Base-by-base conservation (phyloP, 2,888 invertebrate genomes). In the Hofmannophila pseudospretella region DNA sequence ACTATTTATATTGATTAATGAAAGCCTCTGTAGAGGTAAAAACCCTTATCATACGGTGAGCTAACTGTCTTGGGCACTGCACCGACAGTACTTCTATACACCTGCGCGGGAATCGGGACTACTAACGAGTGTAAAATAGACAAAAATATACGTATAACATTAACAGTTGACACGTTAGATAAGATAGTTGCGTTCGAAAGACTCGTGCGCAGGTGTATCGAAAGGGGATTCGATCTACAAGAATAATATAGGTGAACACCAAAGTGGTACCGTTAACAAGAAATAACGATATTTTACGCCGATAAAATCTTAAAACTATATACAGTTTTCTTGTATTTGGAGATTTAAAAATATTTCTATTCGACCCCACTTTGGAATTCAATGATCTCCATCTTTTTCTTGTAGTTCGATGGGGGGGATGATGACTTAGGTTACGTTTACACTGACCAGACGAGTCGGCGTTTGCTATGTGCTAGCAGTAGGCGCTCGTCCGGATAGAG, bases 1-100 rank as follows among this genome's bases (percentile, higher is more conserved):
- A 81, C 78, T 78, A 81, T 82, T 65, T 71, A 75, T 72, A 80
- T 72, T 79, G 79, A 75, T 72, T 72, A 75, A 78, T 76, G 79
- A 76, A 64, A 74, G 67, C 77, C 77, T 70, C 70, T 57, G 56
- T 41, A 47, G 70, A 72, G 80, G 70, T 60, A 58, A n/a, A n/a
- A n/a, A 67, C 63, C 64, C 67, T 65, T 67, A 69, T 64, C 55
- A 65, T 27, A 27, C 11, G 27, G 11, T 13, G 13, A n/a, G n/a
- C 7, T 29, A 8, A 13, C 4, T 14, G 5, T 13, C 29, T 9
- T 7, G 14, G 14, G 56, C 58, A 38, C 36, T 36, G 65, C 57
- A 58, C 57, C 44, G 67, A 67, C 70, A 65, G 67, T 60, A 41
- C 36, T 44, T 36, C 25, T 7, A 9, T 7, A 14, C 34, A 26